phyloP scores from a whole-genome alignment of 2,888 invertebrate genomes.

The Pollenia angustigena region DNA sequence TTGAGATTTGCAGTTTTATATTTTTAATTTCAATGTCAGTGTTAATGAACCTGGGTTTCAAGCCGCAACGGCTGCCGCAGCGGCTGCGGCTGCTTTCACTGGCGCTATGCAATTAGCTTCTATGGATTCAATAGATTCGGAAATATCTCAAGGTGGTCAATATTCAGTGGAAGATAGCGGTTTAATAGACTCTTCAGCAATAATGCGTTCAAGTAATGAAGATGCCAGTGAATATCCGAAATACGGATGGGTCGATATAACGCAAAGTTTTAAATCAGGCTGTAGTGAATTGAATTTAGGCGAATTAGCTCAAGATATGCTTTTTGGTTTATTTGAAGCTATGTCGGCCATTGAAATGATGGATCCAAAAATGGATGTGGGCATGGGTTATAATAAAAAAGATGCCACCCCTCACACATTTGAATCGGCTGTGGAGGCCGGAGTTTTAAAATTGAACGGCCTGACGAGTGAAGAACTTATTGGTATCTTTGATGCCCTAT shows the following conservation, averaged over 20 bases:
- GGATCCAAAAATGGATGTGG: conserved; percentile 99
- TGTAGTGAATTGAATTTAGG: conserved; percentile 92
- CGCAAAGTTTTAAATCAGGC: conserved; percentile 86
- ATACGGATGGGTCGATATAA: conserved; percentile 84
- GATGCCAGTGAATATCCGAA: conserved; percentile 81
- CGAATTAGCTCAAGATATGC: conserved; percentile 95
- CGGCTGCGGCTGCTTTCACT: conserved; percentile 79
- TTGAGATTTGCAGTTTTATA: conserved; percentile 26
- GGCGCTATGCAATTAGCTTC: conserved; percentile 71
- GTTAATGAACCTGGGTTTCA: conserved; percentile 79
- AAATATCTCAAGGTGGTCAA: conserved; percentile 74
- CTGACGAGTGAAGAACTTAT: conserved; percentile 92
- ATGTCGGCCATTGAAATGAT: conserved; percentile 99
- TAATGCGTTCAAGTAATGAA: conserved; percentile 76
- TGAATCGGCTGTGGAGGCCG: conserved; percentile 93
- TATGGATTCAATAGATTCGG: conserved; percentile 68
- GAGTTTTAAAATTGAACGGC: conserved; percentile 90
- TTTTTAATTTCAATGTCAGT: conserved; percentile 56
- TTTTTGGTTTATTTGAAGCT: conserved; percentile 97
- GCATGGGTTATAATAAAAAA: conserved; percentile 97
- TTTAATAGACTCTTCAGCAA: conserved; percentile 77
- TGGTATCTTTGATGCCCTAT: conserved; percentile 96
- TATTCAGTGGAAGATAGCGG: conserved; percentile 79
- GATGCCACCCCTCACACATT: conserved; percentile 93
- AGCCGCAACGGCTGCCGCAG: conserved; percentile 80